phyloP scores from a whole-genome alignment of 37 sponge, comb jelly and placozoan genomes.

The Oscarella lobularis region DNA sequence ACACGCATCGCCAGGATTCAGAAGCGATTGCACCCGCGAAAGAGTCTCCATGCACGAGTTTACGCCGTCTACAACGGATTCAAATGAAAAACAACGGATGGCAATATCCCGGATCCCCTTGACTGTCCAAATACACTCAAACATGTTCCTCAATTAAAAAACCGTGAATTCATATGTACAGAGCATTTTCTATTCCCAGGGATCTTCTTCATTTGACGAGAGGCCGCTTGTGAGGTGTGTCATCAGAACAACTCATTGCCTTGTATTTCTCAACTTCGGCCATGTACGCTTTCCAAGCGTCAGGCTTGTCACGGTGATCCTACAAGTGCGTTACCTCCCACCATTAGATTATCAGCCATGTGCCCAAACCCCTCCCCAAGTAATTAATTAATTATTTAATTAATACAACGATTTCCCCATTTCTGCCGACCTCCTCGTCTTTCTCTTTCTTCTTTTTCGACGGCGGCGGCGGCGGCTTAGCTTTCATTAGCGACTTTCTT shows the following conservation, averaged over 20 bases:
- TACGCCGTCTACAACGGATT: too few relatives aligned
- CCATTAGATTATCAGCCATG: background rate
- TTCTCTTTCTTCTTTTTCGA: slow-evolving; percentile 47
- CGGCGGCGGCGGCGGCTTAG: slow-evolving; percentile 2
- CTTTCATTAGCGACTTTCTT: slow-evolving; percentile 53
- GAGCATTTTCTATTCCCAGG: too few relatives aligned
- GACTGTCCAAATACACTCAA: too few relatives aligned
- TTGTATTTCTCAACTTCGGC: slow-evolving; percentile 74
- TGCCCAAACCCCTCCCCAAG: background rate
- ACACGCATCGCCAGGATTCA: too few relatives aligned
- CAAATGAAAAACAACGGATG: too few relatives aligned
- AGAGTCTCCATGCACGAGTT: too few relatives aligned
- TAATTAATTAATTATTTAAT: background rate
- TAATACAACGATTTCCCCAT: background rate
- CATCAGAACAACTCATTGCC: slow-evolving; percentile 50
- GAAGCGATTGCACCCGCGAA: too few relatives aligned
- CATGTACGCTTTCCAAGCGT: slow-evolving; percentile 90
- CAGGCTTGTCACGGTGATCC: slow-evolving; percentile 26
- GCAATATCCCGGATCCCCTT: too few relatives aligned
- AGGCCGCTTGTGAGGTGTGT: slow-evolving; percentile 55
- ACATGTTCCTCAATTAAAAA: too few relatives aligned
- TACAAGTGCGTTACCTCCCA: background rate
- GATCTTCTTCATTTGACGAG: slow-evolving; percentile 58
- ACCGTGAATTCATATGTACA: too few relatives aligned
- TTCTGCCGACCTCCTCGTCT: slow-evolving; percentile 33